Conservation (phyloP, 2,888 invertebrate genomes). For the Acleris emargana region DNA sequence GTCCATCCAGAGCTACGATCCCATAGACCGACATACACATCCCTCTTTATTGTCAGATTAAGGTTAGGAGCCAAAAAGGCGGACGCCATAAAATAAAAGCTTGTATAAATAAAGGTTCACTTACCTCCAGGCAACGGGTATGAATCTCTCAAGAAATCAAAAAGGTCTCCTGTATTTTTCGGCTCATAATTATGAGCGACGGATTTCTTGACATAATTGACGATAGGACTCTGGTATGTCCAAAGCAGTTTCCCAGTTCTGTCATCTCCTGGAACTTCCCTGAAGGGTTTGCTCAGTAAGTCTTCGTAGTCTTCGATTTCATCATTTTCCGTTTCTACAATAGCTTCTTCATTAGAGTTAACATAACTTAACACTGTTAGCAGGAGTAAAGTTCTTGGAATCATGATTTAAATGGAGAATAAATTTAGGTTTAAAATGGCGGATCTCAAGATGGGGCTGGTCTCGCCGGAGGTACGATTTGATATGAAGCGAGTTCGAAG, state of each 20-base stretch:
- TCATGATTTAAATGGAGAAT: background rate
- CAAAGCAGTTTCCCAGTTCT: constrained; percentile 47
- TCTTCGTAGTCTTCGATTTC: constrained; percentile 23
- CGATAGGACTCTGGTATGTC: constrained; percentile 52
- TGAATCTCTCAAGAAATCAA: constrained; percentile 64
- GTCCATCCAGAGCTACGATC: too few species aligned
- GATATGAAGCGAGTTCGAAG: background rate
- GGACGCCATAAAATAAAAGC: background rate
- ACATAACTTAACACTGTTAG: constrained; percentile 6
- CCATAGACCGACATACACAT: too few species aligned
- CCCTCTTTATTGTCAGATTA: too few species aligned
- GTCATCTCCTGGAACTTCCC: constrained; percentile 37
- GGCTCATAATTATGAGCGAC: constrained; percentile 48
- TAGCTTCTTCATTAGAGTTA: constrained; percentile 3
- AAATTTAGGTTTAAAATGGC: too few species aligned
- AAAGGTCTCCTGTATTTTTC: constrained; percentile 51
- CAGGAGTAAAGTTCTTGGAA: constrained; percentile 2
- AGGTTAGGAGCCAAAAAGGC: too few species aligned
- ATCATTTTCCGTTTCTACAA: constrained; percentile 2
- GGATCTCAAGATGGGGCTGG: background rate
- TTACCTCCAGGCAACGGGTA: constrained; percentile 67
- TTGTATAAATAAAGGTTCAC: constrained; percentile 37
- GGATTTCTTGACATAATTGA: constrained; percentile 54
- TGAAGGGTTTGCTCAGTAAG: constrained; percentile 7
- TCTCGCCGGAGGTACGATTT: constrained; percentile 9